Conservation (phyloP, 1,140 invertebrate species). For the Drosophila ironensis region DNA sequence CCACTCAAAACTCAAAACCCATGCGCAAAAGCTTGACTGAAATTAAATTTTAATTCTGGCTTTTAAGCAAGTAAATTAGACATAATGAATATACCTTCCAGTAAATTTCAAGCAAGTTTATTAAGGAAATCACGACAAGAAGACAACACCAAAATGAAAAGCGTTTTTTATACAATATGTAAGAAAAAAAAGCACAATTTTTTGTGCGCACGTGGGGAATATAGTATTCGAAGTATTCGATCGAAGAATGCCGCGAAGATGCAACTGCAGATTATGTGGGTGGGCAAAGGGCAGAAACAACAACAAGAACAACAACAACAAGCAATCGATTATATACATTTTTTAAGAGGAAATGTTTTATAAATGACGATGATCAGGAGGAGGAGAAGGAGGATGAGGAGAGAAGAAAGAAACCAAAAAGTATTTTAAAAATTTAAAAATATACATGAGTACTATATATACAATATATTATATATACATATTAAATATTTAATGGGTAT, state of each 20-base stretch:
- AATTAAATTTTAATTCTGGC: constrained; percentile 43
- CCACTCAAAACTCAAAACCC: constrained; percentile 27
- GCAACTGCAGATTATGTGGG: constrained; percentile 33
- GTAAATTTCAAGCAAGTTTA: constrained; percentile 40
- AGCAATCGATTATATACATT: constrained; percentile 79
- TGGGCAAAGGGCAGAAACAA: constrained; percentile 36
- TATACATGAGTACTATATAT: constrained; percentile 77
- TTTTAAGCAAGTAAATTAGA: constrained; percentile 64
- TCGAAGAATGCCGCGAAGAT: background rate
- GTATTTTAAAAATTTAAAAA: constrained; percentile 80
- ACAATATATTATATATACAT: constrained; percentile 63
- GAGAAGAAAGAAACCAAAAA: constrained; percentile 75
- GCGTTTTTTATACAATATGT: constrained; percentile 60
- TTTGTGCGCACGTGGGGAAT: constrained; percentile 35
- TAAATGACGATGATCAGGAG: constrained; percentile 42
- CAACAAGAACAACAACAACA: constrained; percentile 63
- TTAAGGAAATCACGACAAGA: constrained; percentile 10
- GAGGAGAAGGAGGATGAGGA: too few species aligned
- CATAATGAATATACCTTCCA: constrained; percentile 57
- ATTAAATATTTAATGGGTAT: constrained; percentile 74
- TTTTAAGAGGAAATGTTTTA: constrained; percentile 77
- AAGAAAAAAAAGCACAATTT: constrained; percentile 45
- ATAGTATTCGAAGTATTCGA: constrained; percentile 8
- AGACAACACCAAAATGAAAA: constrained; percentile 56
- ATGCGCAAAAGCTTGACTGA: constrained; percentile 74